These are phyloP conservation scores for Poecilus cupreus DNA, from an alignment of 2,888 invertebrate genomes.

Conservation along the genomic window DNA sequence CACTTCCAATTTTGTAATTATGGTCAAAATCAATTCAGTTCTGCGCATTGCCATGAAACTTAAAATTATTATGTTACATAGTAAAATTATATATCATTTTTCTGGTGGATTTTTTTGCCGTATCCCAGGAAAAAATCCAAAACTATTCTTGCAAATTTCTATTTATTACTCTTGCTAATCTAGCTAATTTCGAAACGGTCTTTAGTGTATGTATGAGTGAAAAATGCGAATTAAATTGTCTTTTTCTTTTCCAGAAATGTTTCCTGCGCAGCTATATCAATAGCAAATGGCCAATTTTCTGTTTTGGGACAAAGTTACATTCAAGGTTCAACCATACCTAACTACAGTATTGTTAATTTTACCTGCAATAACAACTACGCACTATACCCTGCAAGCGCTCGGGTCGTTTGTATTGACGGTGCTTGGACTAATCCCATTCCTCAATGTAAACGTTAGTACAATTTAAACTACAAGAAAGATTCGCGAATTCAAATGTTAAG, in stretches of 20 bases:
- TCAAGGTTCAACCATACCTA: not conserved
- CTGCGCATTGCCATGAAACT: too few relatives aligned
- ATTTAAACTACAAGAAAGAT: not conserved
- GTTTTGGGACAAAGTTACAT: not conserved
- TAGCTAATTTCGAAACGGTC: too few relatives aligned
- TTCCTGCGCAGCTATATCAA: not conserved
- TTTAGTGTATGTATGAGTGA: not conserved
- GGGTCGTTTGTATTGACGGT: not conserved
- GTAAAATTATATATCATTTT: too few relatives aligned
- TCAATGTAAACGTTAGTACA: constrained; percentile 34
- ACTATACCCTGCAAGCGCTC: not conserved
- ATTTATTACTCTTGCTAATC: too few relatives aligned
- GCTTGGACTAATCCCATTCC: not conserved
- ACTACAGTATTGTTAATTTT: not conserved
- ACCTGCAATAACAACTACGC: not conserved
- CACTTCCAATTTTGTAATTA: not conserved
- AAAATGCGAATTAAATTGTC: not conserved
- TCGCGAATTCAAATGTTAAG: too few relatives aligned
- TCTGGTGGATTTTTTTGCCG: too few relatives aligned
- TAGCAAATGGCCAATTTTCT: constrained; percentile 14
- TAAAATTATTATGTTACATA: too few relatives aligned
- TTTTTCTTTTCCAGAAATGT: not conserved
- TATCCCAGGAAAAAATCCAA: too few relatives aligned
- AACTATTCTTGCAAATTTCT: too few relatives aligned
- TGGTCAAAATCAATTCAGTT: too few relatives aligned